Evolutionary conservation across 2,113 vertebrate genomes (phyloP).

Genomic region (Mystacornis crossleyi): DNA sequence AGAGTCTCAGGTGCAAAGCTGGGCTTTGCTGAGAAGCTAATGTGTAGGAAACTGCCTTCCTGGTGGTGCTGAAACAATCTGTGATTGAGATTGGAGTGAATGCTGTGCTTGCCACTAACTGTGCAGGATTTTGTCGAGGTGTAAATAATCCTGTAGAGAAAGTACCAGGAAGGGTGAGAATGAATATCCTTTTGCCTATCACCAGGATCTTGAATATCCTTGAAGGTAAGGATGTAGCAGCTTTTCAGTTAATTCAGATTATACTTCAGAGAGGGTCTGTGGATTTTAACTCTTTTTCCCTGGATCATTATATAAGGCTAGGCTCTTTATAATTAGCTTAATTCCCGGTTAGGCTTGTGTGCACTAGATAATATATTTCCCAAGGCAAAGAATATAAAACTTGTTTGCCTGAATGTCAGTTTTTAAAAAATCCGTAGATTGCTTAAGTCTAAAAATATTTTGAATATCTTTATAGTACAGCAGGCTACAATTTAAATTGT

Average conservation of each 20-base stretch:
- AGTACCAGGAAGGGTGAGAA: neutral
- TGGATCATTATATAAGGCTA: neutral
- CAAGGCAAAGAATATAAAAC: neutral
- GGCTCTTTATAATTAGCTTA: slow-evolving; percentile 52
- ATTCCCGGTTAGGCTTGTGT: neutral
- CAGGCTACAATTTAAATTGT: neutral
- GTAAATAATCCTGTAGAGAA: neutral
- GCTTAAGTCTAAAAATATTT: neutral
- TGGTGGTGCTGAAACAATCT: neutral
- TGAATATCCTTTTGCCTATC: neutral
- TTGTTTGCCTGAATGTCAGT: neutral
- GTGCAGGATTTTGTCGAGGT: neutral
- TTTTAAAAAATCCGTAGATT: neutral
- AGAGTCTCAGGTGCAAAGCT: neutral
- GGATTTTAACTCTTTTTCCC: slow-evolving; percentile 27
- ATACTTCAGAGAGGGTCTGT: neutral
- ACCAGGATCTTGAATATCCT: neutral
- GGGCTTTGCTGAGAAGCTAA: neutral
- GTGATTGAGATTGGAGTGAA: neutral
- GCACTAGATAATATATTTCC: slow-evolving; percentile 1
- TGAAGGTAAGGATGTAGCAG: slow-evolving; percentile 1
- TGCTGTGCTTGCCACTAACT: neutral
- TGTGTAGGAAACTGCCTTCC: neutral
- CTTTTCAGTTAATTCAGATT: slow-evolving; percentile 11
- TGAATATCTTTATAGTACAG: neutral